A percentile compares a stretch with the other conserved stretches of the same genome.
Conservation (phyloP, 1,140 invertebrate species). For the Dinoponera quadriceps region DNA sequence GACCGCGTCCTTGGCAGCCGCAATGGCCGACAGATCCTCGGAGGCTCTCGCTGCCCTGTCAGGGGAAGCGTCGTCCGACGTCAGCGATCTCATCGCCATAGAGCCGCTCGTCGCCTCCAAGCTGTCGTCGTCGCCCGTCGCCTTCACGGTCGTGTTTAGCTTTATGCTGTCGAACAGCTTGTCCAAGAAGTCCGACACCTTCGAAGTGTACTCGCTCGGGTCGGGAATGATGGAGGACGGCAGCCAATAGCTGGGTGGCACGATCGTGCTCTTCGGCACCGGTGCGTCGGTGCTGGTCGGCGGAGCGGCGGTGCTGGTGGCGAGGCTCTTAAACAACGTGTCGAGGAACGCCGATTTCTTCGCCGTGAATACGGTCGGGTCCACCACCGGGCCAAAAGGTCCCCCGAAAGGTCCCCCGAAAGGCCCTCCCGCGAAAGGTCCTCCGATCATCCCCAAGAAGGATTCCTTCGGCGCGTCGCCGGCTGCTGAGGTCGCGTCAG, state of each 20-base stretch:
- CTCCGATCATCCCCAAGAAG: slow-evolving; percentile 71
- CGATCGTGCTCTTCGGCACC: slow-evolving; percentile 78
- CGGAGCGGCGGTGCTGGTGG: slow-evolving; percentile 73
- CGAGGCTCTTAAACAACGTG: slow-evolving; percentile 79
- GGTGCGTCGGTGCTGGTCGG: slow-evolving; percentile 11
- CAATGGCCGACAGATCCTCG: slow-evolving; percentile 77
- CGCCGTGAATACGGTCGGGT: slow-evolving; percentile 77
- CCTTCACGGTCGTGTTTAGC: slow-evolving; percentile 71
- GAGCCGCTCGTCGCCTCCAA: slow-evolving; percentile 57
- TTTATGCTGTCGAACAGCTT: slow-evolving; percentile 80
- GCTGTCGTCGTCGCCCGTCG: background rate
- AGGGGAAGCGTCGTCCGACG: slow-evolving; percentile 46
- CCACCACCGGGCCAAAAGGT: slow-evolving; percentile 70
- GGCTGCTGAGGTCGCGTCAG: background rate
- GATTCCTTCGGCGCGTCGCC: slow-evolving; percentile 63
- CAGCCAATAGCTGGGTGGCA: slow-evolving; percentile 81
- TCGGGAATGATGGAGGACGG: slow-evolving; percentile 77
- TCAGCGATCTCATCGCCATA: slow-evolving; percentile 70
- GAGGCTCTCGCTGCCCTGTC: slow-evolving; percentile 73
- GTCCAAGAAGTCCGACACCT: slow-evolving; percentile 79
- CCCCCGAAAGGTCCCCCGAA: slow-evolving; percentile 32
- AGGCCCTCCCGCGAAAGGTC: slow-evolving; percentile 37
- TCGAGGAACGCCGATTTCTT: slow-evolving; percentile 82
- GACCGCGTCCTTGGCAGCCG: slow-evolving; percentile 79
- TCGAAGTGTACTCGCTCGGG: slow-evolving; percentile 79